Conservation (phyloP, 2,797 vertebrate genomes). For the Neomorphus geoffroyi region DNA sequence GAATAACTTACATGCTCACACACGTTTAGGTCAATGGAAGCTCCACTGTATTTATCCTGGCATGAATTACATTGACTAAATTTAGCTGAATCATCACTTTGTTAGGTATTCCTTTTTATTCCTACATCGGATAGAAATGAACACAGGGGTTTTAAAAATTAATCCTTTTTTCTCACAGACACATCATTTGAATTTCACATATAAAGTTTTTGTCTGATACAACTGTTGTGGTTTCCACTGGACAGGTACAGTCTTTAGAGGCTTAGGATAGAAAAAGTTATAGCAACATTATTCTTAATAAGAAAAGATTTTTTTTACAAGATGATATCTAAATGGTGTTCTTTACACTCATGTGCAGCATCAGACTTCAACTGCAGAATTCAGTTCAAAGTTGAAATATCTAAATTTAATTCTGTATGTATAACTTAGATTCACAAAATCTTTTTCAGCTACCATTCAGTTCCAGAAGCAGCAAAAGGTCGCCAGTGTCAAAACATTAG, state of each 20-base stretch:
- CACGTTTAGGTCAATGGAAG: conserved; percentile 33
- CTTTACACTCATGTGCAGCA: neutral
- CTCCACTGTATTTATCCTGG: neutral
- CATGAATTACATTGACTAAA: neutral
- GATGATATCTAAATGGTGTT: neutral
- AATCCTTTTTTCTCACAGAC: neutral
- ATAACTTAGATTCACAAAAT: neutral
- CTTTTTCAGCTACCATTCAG: neutral
- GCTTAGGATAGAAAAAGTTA: neutral
- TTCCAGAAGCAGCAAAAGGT: neutral
- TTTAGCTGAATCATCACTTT: conserved; percentile 44
- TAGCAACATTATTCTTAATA: neutral
- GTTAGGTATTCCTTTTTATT: neutral
- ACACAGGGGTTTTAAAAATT: neutral
- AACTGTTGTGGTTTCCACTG: neutral
- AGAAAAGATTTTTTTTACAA: neutral
- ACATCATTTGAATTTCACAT: neutral
- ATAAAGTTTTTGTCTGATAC: neutral
- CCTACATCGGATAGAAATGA: neutral
- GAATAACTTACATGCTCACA: neutral
- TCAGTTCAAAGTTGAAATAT: neutral
- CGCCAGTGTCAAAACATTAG: neutral
- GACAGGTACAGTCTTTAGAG: neutral
- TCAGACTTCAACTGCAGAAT: neutral
- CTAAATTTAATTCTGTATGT: neutral